Evolutionary conservation across 2,888 invertebrate genomes (phyloP).

Genomic region (Tinea pellionella): DNA sequence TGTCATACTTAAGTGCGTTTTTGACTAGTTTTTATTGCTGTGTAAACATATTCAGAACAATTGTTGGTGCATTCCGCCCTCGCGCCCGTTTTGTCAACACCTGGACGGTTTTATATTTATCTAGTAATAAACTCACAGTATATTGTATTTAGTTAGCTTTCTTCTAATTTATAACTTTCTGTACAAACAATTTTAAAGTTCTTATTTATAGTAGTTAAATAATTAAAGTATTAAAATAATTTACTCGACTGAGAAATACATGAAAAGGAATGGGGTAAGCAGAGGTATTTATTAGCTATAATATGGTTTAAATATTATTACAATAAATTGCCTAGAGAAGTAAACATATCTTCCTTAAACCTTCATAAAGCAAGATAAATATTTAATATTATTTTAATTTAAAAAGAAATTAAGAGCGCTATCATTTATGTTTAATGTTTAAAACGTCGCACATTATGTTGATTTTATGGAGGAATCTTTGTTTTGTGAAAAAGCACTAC

Average conservation of each 20-base stretch:
- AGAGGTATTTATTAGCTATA: too few relatives aligned
- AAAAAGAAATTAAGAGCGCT: background rate
- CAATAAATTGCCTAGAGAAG: too few relatives aligned
- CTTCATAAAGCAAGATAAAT: too few relatives aligned
- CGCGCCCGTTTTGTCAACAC: background rate
- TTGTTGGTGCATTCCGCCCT: conserved; percentile 9
- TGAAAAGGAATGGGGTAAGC: too few relatives aligned
- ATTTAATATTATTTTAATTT: background rate
- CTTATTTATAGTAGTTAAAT: too few relatives aligned
- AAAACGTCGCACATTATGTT: conserved; percentile 41
- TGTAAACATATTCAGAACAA: conserved; percentile 48
- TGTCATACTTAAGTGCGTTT: conserved; percentile 61
- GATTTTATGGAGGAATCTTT: conserved; percentile 45
- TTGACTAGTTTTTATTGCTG: conserved; percentile 63
- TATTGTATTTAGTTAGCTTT: too few relatives aligned
- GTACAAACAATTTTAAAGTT: too few relatives aligned
- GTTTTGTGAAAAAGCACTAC: conserved; percentile 47
- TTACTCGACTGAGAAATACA: too few relatives aligned
- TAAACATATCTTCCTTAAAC: too few relatives aligned
- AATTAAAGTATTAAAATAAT: too few relatives aligned
- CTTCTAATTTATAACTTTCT: too few relatives aligned
- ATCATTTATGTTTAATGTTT: background rate
- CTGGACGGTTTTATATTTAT: conserved; percentile 5
- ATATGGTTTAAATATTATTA: too few relatives aligned
- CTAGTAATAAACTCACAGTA: background rate